Base-by-base conservation (phyloP, 2,797 vertebrate species). In the Sciurus vulgaris region DNA sequence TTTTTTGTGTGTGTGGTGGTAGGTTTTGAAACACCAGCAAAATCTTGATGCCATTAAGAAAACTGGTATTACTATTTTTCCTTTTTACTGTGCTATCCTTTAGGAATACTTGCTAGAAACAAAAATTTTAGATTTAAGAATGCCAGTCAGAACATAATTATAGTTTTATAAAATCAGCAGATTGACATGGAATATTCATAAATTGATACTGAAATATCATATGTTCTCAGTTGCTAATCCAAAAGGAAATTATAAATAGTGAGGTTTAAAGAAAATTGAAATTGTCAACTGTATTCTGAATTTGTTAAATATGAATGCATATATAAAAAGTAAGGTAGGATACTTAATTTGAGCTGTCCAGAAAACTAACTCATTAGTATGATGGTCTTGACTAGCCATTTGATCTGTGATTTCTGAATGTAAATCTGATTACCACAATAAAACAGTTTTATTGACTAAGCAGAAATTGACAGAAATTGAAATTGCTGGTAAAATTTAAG, bases 401-500 rank as follows among this genome's bases (percentile, higher is more conserved):
- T 77, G 49, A 84, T 47, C 30, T 88, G 12, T 85, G 83, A 94
- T 81, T 94, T 91, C 47, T 91, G 33, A 93, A 86, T 91, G n/a
- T 85, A 89, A 61, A 69, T 93, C 74, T 67, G 35, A 85, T 93
- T 95, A 93, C 61, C 93, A n/a, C 38, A 95, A 15, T 72, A 67
- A 91, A 91, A 70, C 30, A 74, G 18, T 44, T 94, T 76, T 88
- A 69, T 65, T 94, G 70, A 83, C 28, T 77, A 12, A 65, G 13
- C 3, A 95, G 47, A 93, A 88, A 84, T 83, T 51, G n/a, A 86
- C 33, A 91, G 22, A 76, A 96, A 91, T 91, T 86, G 26, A 93
- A 67, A 69, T 73, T 90, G 38, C 22, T 94, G 73, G 56, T 85
- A 92, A 81, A 67, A 61, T 77, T 89, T 95, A 51, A 93, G 49